Base-by-base conservation (phyloP, 1,140 invertebrate species). In the Trachymyrmex cornetzi region DNA sequence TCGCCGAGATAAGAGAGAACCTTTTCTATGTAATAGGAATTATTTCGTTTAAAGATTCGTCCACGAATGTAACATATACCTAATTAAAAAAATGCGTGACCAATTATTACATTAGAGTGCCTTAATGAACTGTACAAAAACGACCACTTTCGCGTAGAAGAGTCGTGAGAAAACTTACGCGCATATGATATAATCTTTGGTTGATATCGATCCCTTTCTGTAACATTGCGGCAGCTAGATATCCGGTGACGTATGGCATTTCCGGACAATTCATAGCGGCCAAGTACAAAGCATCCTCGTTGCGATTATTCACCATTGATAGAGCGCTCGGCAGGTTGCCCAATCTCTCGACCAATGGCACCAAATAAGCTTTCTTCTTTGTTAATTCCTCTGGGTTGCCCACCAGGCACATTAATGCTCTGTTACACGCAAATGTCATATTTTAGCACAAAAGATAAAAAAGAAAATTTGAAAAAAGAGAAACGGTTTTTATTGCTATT, bases 261-360 rank as follows among this genome's bases (percentile, higher is more conserved):
- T 94, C 74, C 16, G 92, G 91, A 71, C 91, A 93, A 67, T 93
- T 93, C 24, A 94, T 88, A 1, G 93, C 92, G 2, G 93, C 93
- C 22, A 95, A 64, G 34, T 94, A 95, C 5, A 94, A 90, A n/a
- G 93, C 94, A 72, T 95, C 92, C 44, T 94, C 87, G 6, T 89
- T 91, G 22, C 88, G 91, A 74, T 91, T 90, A 53, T 94, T 95
- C 4, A 64, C 87, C 9, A 61, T 85, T 6, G 91, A 85, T 3
- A 95, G 63, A 9, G 90, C 92, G 7, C 85, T 90, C 9, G 79
- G 85, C 9, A 92, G 22, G 0, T 61, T 91, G 24, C 90, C 89
- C 16, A 94, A 71, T 69, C 93, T 89, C 34, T 94, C 93, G 1
- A 94, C 93, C 11, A 94, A 86, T 0, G 94, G 93, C 7, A 72